Percentiles rank a stretch among this genome's conserved stretches.
These are phyloP conservation scores for Zaprionus inermis DNA, from an alignment of 1,140 invertebrate species.

Conservation along the genomic window DNA sequence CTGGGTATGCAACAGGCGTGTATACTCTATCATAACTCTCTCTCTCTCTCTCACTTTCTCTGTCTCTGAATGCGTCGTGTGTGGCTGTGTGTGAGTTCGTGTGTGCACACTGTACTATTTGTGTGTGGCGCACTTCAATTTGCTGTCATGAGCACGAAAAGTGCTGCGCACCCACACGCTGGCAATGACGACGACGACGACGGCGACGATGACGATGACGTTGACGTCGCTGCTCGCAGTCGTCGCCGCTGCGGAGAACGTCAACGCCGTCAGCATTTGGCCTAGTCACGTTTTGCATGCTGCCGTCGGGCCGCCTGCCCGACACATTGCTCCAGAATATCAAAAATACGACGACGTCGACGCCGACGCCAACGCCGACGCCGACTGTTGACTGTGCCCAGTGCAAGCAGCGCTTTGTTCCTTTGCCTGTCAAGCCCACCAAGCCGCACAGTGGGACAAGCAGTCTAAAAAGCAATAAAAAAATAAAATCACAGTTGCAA, in stretches of 20 bases:
- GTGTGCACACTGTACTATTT: constrained; percentile 10
- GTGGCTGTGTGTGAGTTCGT: no score
- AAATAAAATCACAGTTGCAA: background rate
- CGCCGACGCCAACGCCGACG: background rate
- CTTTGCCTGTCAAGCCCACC: constrained; percentile 33
- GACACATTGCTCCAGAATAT: background rate
- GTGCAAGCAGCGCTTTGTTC: constrained; percentile 28
- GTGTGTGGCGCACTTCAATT: constrained; percentile 49
- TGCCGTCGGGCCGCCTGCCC: background rate
- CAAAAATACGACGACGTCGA: constrained; percentile 9
- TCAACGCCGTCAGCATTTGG: constrained; percentile 55
- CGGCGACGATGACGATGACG: constrained; percentile 7
- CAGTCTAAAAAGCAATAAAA: background rate
- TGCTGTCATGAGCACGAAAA: constrained; percentile 67
- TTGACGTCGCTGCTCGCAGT: constrained; percentile 8
- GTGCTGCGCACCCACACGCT: constrained; percentile 37
- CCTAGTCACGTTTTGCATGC: constrained; percentile 67
- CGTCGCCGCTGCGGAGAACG: no score
- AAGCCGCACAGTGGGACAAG: constrained; percentile 28
- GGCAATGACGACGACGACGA: constrained; percentile 5
- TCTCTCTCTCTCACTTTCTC: background rate
- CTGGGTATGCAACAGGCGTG: background rate
- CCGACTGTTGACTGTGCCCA: background rate
- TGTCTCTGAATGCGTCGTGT: constrained; percentile 6
- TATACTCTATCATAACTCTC: background rate